phyloP scores from a whole-genome alignment of 1,140 invertebrate genomes.

The Coboldia fuscipes region DNA sequence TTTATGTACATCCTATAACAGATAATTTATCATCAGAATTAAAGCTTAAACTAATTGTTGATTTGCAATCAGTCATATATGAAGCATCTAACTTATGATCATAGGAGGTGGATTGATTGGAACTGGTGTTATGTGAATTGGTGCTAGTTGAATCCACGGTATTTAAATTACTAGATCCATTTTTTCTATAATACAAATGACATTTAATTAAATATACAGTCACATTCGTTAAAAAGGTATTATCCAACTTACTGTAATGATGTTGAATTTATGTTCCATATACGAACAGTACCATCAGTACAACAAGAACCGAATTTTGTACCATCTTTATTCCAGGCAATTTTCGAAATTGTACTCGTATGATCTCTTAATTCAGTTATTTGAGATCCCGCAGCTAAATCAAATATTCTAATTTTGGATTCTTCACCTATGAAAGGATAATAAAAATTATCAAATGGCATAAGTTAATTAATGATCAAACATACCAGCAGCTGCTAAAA shows the following conservation, averaged over 20 bases:
- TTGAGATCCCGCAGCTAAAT: slow-evolving; percentile 28
- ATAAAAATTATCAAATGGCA: not conserved
- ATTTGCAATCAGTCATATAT: slow-evolving; percentile 18
- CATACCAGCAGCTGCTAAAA: slow-evolving; percentile 50
- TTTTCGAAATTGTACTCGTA: slow-evolving; percentile 44
- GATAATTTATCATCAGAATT: slow-evolving; percentile 13
- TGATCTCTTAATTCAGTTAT: slow-evolving; percentile 57
- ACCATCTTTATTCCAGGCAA: slow-evolving; percentile 40
- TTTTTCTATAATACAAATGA: slow-evolving; percentile 7
- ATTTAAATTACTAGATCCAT: not conserved
- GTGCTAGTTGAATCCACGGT: slow-evolving; percentile 8
- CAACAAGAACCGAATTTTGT: slow-evolving; percentile 47
- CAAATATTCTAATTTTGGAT: slow-evolving; percentile 32
- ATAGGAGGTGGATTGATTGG: slow-evolving; percentile 1
- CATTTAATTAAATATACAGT: too few species aligned
- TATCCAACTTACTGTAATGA: not conserved
- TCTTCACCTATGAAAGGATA: slow-evolving; percentile 23
- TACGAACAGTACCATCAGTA: slow-evolving; percentile 49
- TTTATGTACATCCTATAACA: slow-evolving; percentile 9
- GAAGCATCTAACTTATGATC: slow-evolving; percentile 9
- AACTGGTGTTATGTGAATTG: not conserved
- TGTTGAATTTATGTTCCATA: slow-evolving; percentile 33
- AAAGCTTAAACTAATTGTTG: slow-evolving; percentile 18
- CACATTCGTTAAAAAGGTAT: not conserved
- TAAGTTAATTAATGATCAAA: slow-evolving; percentile 1